Percentiles rank a stretch among this genome's conserved stretches.
phyloP scores from a whole-genome alignment of 2,797 vertebrate species.

The Phoebastria nigripes region DNA sequence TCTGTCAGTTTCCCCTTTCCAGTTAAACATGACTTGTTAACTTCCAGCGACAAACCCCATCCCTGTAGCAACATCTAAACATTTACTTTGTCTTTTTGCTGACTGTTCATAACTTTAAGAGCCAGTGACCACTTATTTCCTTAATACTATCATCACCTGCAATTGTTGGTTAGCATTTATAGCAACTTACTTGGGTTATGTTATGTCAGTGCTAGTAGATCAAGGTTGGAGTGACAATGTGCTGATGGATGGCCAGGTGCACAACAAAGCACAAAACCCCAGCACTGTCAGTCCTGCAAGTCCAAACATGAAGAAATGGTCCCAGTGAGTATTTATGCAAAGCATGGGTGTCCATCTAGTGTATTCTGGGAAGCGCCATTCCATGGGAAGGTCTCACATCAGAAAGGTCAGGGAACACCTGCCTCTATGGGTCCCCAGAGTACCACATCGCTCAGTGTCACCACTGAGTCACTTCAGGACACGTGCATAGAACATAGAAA shows the following conservation, averaged over 20 bases:
- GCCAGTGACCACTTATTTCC: neutral
- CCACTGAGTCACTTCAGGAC: neutral
- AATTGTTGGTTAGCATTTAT: neutral
- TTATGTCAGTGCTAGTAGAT: neutral
- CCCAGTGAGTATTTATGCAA: fast-evolving
- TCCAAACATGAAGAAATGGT: neutral
- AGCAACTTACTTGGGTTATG: neutral
- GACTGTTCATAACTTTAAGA: neutral
- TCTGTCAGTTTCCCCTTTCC: neutral
- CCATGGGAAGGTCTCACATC: neutral
- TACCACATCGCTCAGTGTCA: neutral
- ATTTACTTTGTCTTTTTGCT: neutral
- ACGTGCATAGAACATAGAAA: fast-evolving
- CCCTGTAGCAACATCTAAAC: neutral
- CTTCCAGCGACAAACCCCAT: neutral
- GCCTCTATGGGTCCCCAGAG: neutral
- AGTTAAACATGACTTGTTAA: neutral
- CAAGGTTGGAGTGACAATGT: neutral
- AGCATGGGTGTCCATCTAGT: neutral
- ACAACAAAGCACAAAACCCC: neutral
- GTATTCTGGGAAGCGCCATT: neutral
- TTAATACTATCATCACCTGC: neutral
- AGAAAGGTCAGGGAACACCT: constrained; percentile 23
- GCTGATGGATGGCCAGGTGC: neutral
- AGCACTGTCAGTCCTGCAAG: neutral